Evolutionary conservation across 1,140 invertebrate genomes (phyloP), one percentile per base, ranked within the genome.

Genomic region (Dendrolimus punctatus): DNA sequence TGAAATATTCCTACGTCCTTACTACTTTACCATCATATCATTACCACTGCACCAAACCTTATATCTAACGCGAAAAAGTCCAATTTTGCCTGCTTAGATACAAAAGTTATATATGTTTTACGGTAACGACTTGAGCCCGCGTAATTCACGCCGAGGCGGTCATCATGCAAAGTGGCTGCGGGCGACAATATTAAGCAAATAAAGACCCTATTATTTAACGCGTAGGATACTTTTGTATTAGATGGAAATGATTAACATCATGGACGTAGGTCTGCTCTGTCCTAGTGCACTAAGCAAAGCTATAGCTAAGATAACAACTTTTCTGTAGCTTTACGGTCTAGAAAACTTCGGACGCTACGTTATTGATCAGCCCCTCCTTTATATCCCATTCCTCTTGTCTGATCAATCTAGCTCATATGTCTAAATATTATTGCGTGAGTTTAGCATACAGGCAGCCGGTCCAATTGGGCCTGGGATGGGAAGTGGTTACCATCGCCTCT

Each of bases 61-160:
- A 54, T 46, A 9, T 39, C 7, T 4, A 49, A 5, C 8, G 39
- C 7, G 2, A 43, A 48, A 62, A 43, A 43, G 55, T 47, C 47
- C 6, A 54, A 5, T 60, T 37, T 53, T 4, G 38, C 5, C 6
- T 46, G 40, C n/a, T 38, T 39, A 36, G 5, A 23, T n/a, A 5
- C 6, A 51, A 39, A 9, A n/a, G 23, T 38, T 39, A 51, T 39
- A n/a, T 38, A 38, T 57, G 60, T n/a, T 38, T 46, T 49, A 62
- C 76, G 76, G 74, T 80, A 80, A 75, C 75, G 80, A 77, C 73
- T 79, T 74, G 76, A 67, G 74, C 58, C 60, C 77, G 78, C 79
- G 79, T 85, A 85, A 85, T 85, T 85, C 81, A 80, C 81, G 78
- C 80, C 78, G 73, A 64, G 59, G 68, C 71, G 74, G 62, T 79